These are phyloP conservation scores for Cladopsammia gracilis DNA, from an alignment of 64 coral and sea anemone species.

Conservation along the genomic window DNA sequence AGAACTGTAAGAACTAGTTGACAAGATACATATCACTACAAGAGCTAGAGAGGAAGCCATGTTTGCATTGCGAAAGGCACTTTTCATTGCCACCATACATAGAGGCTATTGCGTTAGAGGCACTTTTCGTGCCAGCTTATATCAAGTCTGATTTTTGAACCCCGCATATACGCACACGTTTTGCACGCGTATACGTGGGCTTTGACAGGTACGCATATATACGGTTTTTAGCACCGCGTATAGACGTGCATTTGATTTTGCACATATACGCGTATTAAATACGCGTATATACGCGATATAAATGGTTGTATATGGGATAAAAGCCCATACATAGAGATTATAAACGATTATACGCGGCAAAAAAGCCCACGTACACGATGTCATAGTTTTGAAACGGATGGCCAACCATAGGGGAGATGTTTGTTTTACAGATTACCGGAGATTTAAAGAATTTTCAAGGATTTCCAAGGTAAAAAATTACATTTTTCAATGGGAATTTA, in stretches of 20 bases:
- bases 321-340: background rate
- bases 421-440: no score
- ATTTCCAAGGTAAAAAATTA: no score
- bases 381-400: constrained; percentile 20
- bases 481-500: no score
- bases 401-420: no score
- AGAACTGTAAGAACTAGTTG: background rate
- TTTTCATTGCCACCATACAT: constrained; percentile 1
- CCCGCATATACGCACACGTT: no score
- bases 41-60: background rate
- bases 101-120: no score
- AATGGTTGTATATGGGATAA: background rate
- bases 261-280: no score
- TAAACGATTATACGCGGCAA: background rate
- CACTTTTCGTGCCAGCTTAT: no score
- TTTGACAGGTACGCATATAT: constrained; percentile 4
- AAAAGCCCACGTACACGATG: constrained; percentile 14
- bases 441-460: no score
- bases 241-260: background rate
- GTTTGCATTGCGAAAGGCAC: constrained; percentile 5
- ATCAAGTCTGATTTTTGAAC: no score
- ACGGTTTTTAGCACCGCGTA: background rate
- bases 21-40: background rate
- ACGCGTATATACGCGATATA: background rate
- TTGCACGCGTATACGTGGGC: background rate